Conservation (phyloP, 2,797 vertebrate species). For the Masticophis lateralis region DNA sequence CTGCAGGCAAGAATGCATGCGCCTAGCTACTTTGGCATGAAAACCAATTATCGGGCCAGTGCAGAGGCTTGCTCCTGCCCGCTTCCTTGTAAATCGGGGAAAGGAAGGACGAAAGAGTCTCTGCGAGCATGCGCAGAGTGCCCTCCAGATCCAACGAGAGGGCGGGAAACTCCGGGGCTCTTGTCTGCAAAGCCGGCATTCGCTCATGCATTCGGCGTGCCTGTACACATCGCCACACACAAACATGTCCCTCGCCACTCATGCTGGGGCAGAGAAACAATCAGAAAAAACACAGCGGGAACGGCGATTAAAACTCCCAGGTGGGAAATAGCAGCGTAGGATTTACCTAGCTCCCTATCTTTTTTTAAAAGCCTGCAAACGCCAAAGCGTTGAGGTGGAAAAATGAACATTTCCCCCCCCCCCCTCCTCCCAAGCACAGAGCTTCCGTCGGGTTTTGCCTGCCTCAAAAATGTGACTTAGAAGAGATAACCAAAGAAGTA, state of each 20-base stretch:
- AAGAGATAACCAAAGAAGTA: neutral
- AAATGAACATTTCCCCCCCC: neutral
- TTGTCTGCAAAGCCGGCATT: neutral
- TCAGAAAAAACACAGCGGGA: conserved; percentile 35
- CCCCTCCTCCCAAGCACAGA: too few species aligned
- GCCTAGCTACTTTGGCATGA: neutral
- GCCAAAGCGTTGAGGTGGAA: neutral
- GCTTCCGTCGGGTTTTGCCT: accelerated
- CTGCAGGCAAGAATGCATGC: neutral
- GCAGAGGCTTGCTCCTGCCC: neutral
- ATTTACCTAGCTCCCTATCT: conserved; percentile 11
- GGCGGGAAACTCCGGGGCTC: neutral
- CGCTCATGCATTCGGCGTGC: neutral
- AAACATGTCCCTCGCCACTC: neutral
- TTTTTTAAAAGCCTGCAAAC: neutral
- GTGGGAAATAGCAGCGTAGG: conserved; percentile 8
- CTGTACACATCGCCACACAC: neutral
- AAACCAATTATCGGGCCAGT: neutral
- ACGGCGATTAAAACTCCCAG: neutral
- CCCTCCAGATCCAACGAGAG: neutral
- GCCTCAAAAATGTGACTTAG: neutral
- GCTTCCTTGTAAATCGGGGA: neutral
- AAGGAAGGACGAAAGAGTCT: neutral
- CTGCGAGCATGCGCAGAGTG: neutral
- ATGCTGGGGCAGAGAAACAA: conserved; percentile 12